These are phyloP conservation scores for Aphis craccivora DNA, from an alignment of 1,140 invertebrate genomes.

Conservation along the genomic window DNA sequence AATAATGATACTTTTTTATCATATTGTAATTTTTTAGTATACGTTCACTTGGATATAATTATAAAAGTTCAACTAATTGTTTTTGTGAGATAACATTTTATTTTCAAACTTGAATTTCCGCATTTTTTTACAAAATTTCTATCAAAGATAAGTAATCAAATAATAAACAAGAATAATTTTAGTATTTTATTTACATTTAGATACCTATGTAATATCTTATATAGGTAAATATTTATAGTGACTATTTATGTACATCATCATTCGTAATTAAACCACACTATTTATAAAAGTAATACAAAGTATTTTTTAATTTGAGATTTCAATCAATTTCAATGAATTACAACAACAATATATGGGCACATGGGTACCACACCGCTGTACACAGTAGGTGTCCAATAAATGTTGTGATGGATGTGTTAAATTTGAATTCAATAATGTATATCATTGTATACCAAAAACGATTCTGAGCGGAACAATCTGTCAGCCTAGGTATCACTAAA, in stretches of 20 bases:
- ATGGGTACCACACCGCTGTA: too few relatives aligned
- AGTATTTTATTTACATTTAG: neutral
- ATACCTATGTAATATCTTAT: neutral
- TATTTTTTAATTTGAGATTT: neutral
- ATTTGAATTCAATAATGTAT: too few relatives aligned
- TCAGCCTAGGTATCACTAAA: too few relatives aligned
- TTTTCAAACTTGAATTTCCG: neutral
- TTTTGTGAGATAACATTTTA: neutral
- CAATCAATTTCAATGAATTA: neutral
- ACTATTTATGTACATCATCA: too few relatives aligned
- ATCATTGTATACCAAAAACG: too few relatives aligned
- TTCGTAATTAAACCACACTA: neutral
- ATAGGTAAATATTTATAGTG: too few relatives aligned
- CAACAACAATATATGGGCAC: neutral
- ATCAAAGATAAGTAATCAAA: neutral
- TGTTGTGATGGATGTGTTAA: too few relatives aligned
- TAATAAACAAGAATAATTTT: neutral
- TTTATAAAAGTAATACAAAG: neutral
- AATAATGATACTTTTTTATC: neutral
- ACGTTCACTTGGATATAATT: neutral
- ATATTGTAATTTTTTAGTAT: neutral
- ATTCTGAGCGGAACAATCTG: too few relatives aligned
- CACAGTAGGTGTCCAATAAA: too few relatives aligned
- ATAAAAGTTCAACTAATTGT: neutral
- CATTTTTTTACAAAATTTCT: neutral